These are phyloP conservation scores for Gymnothorax javanicus DNA, from an alignment of 2,797 vertebrate genomes.

Conservation along the genomic window DNA sequence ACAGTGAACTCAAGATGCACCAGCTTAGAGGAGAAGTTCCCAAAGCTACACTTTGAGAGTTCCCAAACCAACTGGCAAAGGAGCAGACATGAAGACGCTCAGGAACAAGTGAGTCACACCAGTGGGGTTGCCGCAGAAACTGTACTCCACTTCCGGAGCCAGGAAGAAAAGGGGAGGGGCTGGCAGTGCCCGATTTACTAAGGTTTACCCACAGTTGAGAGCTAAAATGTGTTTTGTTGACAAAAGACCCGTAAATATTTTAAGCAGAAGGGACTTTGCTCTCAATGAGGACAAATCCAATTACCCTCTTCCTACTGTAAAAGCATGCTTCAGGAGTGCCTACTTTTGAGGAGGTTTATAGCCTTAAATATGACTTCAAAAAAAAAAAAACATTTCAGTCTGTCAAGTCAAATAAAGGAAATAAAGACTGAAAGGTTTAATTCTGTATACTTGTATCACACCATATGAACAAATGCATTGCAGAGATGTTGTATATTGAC, in stretches of 20 bases:
- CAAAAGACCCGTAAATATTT: conserved; percentile 77
- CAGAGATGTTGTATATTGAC: background rate
- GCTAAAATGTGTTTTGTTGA: conserved; percentile 74
- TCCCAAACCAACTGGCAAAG: conserved; percentile 11
- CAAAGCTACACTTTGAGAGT: background rate
- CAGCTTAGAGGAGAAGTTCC: background rate
- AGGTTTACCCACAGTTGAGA: conserved; percentile 62
- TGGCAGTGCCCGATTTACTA: conserved; percentile 4
- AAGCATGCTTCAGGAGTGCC: conserved; percentile 51
- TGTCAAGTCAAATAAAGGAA: conserved; percentile 40
- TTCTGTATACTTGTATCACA: background rate
- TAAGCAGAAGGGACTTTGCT: conserved; percentile 69
- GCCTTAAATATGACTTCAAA: conserved; percentile 56
- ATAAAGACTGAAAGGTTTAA: background rate
- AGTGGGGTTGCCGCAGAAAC: conserved; percentile 20
- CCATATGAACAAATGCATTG: background rate
- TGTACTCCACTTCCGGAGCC: conserved; percentile 26
- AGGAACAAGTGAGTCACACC: conserved; percentile 21
- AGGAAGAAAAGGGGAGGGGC: conserved; percentile 25
- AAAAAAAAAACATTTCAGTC: conserved; percentile 47
- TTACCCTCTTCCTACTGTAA: conserved; percentile 67
- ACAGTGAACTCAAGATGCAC: background rate
- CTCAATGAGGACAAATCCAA: conserved; percentile 74
- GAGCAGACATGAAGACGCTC: background rate
- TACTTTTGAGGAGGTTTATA: conserved; percentile 59